Evolutionary conservation across 2,113 vertebrate genomes (phyloP), one percentile per base, ranked within the genome.

Genomic region (Ptilonorhynchus violaceus): DNA sequence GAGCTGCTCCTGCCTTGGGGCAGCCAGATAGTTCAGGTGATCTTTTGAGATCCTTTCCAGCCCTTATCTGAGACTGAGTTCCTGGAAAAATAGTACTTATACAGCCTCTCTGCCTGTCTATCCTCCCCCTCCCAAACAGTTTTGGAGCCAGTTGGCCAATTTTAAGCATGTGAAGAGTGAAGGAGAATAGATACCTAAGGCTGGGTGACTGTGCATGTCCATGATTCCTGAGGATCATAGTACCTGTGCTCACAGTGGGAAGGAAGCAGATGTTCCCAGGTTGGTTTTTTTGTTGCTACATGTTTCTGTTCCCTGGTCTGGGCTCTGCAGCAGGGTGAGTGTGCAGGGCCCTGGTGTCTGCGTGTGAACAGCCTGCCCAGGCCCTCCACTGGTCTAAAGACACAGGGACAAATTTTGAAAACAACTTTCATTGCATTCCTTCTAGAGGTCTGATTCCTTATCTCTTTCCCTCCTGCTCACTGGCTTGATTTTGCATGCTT

Each of bases 401-500:
- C 62, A 88, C 2, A 18, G 28, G 76, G 37, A 58, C 20, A 86
- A 41, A 62, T 52, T 81, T 58, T 87, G 44, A 93, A 92, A 94
- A 75, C 49, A 83, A 72, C 31, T 64, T 89, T 93, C 60, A 68
- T 2, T 75, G 85, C 31, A 19, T 93, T 94, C 90, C 73, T 81
- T 93, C 44, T 52, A 46, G 76, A 84, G 21, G n/a, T 74, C 72
- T 86, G 88, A 88, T 84, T 91, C 76, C 93, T 96, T 96, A 93
- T 96, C 85, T 94, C 59, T 67, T 92, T 84, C 85, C 75, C 85
- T 91, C 30, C 75, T 95, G 89, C 75, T 62, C 67, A 55, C 46
- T 85, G 78, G 46, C 85, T 69, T 83, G 74, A 85, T 81, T 96
- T 96, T 95, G 59, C 46, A 37, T 81, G 67, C 93, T 96, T 96